These are phyloP conservation scores for Acrobasis repandana DNA, from an alignment of 2,888 invertebrate species.

Conservation along the genomic window DNA sequence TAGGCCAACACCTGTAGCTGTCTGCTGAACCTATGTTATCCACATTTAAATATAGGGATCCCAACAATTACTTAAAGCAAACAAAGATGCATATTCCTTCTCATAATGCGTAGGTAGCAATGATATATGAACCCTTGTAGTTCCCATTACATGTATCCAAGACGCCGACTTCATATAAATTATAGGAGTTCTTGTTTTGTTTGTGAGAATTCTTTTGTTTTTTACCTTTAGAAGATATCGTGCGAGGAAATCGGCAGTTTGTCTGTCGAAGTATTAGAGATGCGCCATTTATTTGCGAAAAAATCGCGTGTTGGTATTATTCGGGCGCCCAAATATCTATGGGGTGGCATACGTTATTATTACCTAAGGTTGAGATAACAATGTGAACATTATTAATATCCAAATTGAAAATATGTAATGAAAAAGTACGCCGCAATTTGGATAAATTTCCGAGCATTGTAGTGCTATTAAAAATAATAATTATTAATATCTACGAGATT, in stretches of 20 bases:
- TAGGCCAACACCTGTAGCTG: slow-evolving; percentile 35
- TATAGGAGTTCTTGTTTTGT: slow-evolving; percentile 51
- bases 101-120: slow-evolving; percentile 36
- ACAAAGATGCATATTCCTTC: slow-evolving; percentile 36
- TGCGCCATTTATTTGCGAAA: slow-evolving; percentile 31
- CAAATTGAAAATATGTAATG: too few relatives aligned
- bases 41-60: slow-evolving; percentile 21
- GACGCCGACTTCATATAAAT: slow-evolving; percentile 46
- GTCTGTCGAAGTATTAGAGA: slow-evolving; percentile 29
- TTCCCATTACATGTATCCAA: slow-evolving; percentile 20
- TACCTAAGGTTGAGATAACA: neutral
- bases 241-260: slow-evolving; percentile 30
- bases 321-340: slow-evolving; percentile 5
- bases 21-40: slow-evolving; percentile 33
- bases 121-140: slow-evolving; percentile 31
- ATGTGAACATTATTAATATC: slow-evolving; percentile 3
- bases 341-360: slow-evolving; percentile 1
- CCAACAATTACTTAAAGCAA: slow-evolving; percentile 29
- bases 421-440: too few relatives aligned
- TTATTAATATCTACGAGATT: too few relatives aligned
- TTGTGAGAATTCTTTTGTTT: slow-evolving; percentile 30
- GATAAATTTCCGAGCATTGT: too few relatives aligned
- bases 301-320: slow-evolving; percentile 3
- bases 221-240: slow-evolving; percentile 24
- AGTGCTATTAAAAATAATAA: too few relatives aligned